A percentile compares a stretch with the other conserved stretches of the same genome.
These are phyloP conservation scores for Anser brachyrhynchus DNA, from an alignment of 2,113 vertebrate species.

Conservation along the genomic window DNA sequence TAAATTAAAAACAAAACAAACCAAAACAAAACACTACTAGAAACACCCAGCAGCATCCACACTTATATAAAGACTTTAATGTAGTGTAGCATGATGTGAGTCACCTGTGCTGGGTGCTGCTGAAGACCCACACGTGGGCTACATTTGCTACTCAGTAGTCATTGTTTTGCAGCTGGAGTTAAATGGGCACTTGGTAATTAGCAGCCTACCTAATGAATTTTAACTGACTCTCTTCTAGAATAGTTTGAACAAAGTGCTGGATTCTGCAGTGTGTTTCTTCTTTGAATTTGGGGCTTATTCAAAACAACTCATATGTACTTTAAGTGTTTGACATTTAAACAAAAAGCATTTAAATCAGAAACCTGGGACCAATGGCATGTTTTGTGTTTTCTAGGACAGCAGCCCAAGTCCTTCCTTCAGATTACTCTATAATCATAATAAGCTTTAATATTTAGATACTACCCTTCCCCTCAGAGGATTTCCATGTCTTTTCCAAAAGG, in stretches of 20 bases:
- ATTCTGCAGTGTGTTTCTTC: background rate
- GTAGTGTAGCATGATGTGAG: background rate
- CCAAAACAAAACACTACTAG: background rate
- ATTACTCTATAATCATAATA: background rate
- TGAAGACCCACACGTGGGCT: background rate
- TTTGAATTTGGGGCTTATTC: background rate
- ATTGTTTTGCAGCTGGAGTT: background rate
- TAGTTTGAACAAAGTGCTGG: background rate
- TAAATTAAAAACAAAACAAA: too few relatives aligned
- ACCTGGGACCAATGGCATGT: too few relatives aligned
- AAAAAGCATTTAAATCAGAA: background rate
- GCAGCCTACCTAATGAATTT: background rate
- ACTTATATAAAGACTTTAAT: background rate
- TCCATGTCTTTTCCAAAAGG: background rate
- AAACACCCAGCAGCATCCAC: fast-evolving
- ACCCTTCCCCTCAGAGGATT: background rate
- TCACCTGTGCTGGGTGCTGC: background rate
- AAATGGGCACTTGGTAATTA: background rate
- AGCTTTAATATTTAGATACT: background rate
- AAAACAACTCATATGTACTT: background rate
- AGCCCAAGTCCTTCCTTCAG: background rate
- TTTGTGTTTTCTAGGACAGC: background rate
- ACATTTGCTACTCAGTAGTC: background rate
- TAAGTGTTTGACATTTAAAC: background rate
- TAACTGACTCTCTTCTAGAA: background rate